phyloP scores from a whole-genome alignment of 2,797 vertebrate genomes.

The Florisuga fusca region DNA sequence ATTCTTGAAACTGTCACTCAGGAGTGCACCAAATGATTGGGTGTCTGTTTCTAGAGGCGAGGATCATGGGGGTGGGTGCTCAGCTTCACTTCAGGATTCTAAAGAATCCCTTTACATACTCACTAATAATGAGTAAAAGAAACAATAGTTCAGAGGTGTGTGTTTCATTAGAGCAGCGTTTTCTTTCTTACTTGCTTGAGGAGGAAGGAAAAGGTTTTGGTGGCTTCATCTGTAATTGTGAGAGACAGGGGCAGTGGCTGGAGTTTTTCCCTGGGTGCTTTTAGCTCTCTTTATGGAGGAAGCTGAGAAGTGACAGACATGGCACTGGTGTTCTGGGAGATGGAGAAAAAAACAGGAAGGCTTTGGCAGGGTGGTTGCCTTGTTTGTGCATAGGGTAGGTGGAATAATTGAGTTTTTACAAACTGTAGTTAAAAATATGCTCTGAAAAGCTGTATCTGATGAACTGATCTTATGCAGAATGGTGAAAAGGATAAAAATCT shows the following conservation, averaged over 20 bases:
- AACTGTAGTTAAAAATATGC: not conserved
- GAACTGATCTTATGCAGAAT: not conserved
- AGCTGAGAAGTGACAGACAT: not conserved
- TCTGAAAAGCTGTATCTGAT: not conserved
- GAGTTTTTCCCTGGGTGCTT: not conserved
- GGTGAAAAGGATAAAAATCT: not conserved
- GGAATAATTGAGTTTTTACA: not conserved
- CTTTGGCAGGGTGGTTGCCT: not conserved
- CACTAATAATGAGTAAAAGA: not conserved
- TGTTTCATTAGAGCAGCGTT: not conserved
- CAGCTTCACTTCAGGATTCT: not conserved
- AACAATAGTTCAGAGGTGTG: not conserved
- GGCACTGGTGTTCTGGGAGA: not conserved
- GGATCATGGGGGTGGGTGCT: not conserved
- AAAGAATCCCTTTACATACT: not conserved
- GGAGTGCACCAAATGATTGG: rapidly evolving
- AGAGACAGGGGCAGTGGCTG: not conserved
- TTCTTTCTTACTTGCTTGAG: not conserved
- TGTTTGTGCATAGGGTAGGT: not conserved
- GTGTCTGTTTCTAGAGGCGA: not conserved
- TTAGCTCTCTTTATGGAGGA: not conserved
- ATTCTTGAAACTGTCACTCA: not conserved
- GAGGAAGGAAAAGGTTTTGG: not conserved
- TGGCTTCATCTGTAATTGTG: not conserved
- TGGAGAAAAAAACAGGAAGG: not conserved